Base-by-base conservation (phyloP, 2,888 invertebrate genomes). In the Nomada goodeniana region DNA sequence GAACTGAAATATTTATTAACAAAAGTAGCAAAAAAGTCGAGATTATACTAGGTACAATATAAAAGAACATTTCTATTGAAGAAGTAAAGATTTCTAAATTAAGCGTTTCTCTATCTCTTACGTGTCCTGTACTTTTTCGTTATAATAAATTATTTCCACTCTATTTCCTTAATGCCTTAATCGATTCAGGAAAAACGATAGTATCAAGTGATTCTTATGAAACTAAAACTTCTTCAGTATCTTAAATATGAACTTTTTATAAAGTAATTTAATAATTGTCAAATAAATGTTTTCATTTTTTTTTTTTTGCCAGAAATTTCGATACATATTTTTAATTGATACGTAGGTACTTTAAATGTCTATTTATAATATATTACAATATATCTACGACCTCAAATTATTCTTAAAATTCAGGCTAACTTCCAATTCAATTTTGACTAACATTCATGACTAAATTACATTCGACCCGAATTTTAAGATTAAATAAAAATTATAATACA, bases 291-390 rank as follows among this genome's bases (percentile, higher is more conserved):
- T 53, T 65, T 60, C 18, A 29, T 83, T 72, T 77, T 36, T 55
- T n/a, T n/a, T n/a, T 77, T 68, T 36, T 36, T 36, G 36, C 26
- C n/a, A 44, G 71, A 72, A 67, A 64, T 74, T 64, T 36, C n/a
- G 4, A 59, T 59, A 79, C 47, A n/a, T 36, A 36, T 50, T 64
- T 75, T 65, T 29, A 53, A 59, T 47, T 64, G 26, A 67, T 60
- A 57, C 23, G 52, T 76, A 60, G 69, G 65, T 76, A 68, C 47
- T 60, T 76, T 44, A 47, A 72, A 63, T 63, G 64, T 55, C 53
- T 83, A 83, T 82, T 75, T 78, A 84, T 84, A 79, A 78, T 84
- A 84, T 84, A 82, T 84, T 84, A 84, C 83, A 84, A 57, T 79
- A 65, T 63, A 61, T 55, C 36, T 63, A 61, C 44, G 53, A 71